phyloP scores from a whole-genome alignment of 1,140 invertebrate genomes.

The Drosophila ercepeae region DNA sequence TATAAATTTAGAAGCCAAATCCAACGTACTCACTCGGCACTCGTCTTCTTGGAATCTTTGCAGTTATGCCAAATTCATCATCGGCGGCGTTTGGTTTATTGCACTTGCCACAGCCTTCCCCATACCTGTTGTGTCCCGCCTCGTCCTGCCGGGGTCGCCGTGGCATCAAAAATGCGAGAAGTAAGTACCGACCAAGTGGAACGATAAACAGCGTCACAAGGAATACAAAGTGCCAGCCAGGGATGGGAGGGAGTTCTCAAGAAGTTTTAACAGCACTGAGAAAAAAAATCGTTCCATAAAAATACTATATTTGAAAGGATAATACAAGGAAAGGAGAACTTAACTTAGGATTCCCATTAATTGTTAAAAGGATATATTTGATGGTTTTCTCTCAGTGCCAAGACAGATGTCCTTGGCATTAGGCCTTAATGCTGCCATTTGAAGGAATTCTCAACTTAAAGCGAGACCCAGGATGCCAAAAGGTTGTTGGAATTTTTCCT shows the following conservation, averaged over 20 bases:
- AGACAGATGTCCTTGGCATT: slow-evolving; percentile 20
- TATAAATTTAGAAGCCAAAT: slow-evolving; percentile 18
- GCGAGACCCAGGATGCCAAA: neutral
- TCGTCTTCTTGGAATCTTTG: slow-evolving; percentile 22
- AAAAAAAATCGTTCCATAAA: too few relatives aligned
- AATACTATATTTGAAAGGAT: too few relatives aligned
- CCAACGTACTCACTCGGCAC: slow-evolving; percentile 9
- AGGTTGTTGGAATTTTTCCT: neutral
- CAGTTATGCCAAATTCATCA: slow-evolving; percentile 88
- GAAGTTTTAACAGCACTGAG: neutral
- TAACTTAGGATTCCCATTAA: too few relatives aligned
- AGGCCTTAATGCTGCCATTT: slow-evolving; percentile 13
- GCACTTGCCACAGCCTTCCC: slow-evolving; percentile 92
- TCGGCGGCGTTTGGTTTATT: slow-evolving; percentile 90
- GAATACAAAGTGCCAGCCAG: neutral
- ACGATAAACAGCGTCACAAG: slow-evolving; percentile 9
- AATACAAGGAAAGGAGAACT: too few relatives aligned
- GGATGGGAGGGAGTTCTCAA: neutral
- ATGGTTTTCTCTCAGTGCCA: slow-evolving; percentile 12
- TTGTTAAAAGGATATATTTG: neutral
- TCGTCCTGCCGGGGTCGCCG: slow-evolving; percentile 85
- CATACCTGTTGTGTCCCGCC: slow-evolving; percentile 88
- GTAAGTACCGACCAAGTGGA: slow-evolving; percentile 84
- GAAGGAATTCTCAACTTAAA: slow-evolving; percentile 1
- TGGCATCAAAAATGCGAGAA: slow-evolving; percentile 87